Evolutionary conservation across 2,113 vertebrate species (phyloP).

Genomic region (Grantiella picta): DNA sequence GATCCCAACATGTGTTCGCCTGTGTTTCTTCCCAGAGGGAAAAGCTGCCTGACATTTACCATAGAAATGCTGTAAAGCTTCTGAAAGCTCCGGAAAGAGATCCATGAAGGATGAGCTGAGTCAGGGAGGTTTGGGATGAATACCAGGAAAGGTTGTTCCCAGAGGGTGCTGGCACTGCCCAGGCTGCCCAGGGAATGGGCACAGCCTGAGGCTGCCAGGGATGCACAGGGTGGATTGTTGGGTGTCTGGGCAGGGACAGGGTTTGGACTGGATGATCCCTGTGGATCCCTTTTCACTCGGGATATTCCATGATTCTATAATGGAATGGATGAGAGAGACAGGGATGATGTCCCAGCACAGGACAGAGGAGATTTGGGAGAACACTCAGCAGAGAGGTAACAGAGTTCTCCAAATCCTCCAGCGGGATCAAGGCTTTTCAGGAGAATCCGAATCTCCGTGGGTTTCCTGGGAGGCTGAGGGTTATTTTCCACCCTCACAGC

Average conservation of each 20-base stretch:
- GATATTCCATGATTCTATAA: background rate
- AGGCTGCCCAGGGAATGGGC: background rate
- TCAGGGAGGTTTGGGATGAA: background rate
- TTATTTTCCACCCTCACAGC: background rate
- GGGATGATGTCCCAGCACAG: background rate
- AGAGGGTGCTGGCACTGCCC: background rate
- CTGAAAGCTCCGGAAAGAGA: background rate
- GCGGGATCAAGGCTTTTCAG: background rate
- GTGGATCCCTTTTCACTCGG: background rate
- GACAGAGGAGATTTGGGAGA: background rate
- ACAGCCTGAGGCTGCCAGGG: background rate
- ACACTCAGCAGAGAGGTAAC: rapidly evolving
- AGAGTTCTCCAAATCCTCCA: background rate
- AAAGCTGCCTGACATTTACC: background rate
- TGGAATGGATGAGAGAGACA: background rate
- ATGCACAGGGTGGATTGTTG: background rate
- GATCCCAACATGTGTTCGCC: background rate
- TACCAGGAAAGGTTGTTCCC: background rate
- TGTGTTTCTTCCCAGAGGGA: background rate
- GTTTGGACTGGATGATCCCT: background rate
- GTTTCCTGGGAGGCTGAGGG: background rate
- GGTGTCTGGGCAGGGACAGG: background rate
- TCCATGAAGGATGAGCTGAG: background rate
- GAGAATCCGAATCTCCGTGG: rapidly evolving
- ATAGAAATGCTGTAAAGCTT: background rate